Base-by-base conservation (phyloP, 2,113 vertebrate species). In the Spilogale gracilis region DNA sequence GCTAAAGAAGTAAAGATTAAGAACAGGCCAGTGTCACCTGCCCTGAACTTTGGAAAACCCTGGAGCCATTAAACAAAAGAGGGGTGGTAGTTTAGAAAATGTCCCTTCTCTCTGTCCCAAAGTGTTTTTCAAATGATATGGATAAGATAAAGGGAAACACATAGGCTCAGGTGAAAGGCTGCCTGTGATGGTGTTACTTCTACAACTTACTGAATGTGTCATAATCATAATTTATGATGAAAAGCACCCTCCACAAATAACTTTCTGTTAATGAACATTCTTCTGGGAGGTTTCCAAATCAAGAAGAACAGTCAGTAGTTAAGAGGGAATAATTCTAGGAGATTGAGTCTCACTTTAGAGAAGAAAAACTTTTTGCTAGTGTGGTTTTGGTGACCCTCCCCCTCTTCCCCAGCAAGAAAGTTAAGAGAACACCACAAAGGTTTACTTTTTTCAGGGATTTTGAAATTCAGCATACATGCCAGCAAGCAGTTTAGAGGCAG, bases 401-500 rank as follows among this genome's bases (percentile, higher is more conserved):
- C 91, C 92, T 84, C 13, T 1, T 43, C 85, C 97, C 92, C 97
- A 97, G 97, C 81, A 96, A 98, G 96, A 98, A 98, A 98, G 98
- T 97, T 98, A 98, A 99, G 98, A 97, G 98, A 98, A 94, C 90
- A 91, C 88, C 98, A 99, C 98, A 99, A 98, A 98, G 98, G 98
- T 98, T 98, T 98, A 95, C 98, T 98, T 99, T 99, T 99, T 98
- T 98, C 97, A 97, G 96, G 98, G 98, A 98, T 99, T 99, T 99
- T 99, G 99, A 99, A 99, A 99, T 99, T 98, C 98, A 98, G 98
- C 97, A 79, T 98, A 98, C 98, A 99, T 99, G 99, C 99, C 99
- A 99, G 98, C 98, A 98, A 98, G 98, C 98, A 98, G 99, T 99
- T 99, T 99, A 99, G 98, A 99, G 99, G 98, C 99, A 99, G 99